A percentile compares a stretch with the other conserved stretches of the same genome.
These are phyloP conservation scores for Microctenopoma steveboyesi DNA, from an alignment of 2,797 vertebrate genomes.

Conservation along the genomic window DNA sequence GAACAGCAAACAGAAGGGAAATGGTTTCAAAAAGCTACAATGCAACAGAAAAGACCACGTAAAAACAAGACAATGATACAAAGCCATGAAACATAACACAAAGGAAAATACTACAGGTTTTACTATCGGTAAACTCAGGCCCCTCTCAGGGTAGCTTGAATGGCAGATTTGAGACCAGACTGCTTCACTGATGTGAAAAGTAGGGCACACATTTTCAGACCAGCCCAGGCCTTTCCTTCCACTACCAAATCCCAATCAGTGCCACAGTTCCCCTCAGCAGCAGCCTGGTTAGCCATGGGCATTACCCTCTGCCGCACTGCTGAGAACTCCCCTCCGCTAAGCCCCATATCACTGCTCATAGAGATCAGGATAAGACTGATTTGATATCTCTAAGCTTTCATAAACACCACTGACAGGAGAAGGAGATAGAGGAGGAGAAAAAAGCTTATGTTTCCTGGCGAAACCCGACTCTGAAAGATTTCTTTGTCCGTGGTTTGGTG, in stretches of 20 bases:
- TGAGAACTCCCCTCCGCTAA: slow-evolving; percentile 40
- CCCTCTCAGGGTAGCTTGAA: slow-evolving; percentile 18
- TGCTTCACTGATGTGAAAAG: slow-evolving; percentile 35
- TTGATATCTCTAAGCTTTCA: slow-evolving; percentile 52
- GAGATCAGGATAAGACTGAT: slow-evolving; percentile 67
- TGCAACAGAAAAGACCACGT: slow-evolving; percentile 71
- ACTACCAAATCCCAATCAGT: slow-evolving; percentile 33
- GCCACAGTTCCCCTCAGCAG: slow-evolving; percentile 17
- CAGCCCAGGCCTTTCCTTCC: slow-evolving; percentile 16
- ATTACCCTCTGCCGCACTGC: slow-evolving; percentile 7
- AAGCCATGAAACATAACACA: slow-evolving; percentile 46
- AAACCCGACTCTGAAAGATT: slow-evolving; percentile 60
- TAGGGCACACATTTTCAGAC: slow-evolving; percentile 40
- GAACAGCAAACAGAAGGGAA: slow-evolving; percentile 90
- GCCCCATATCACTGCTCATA: slow-evolving; percentile 36
- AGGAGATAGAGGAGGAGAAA: slow-evolving; percentile 28
- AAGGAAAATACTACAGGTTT: slow-evolving; percentile 17
- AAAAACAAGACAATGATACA: slow-evolving; percentile 60
- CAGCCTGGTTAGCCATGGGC: slow-evolving; percentile 29
- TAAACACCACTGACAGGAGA: slow-evolving; percentile 40
- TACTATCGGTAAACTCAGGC: slow-evolving; percentile 26
- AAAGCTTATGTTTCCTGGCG: slow-evolving; percentile 57
- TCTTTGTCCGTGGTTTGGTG: slow-evolving; percentile 50
- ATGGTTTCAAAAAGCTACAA: slow-evolving; percentile 65
- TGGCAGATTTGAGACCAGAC: slow-evolving; percentile 37